Evolutionary conservation across 2,888 invertebrate genomes (phyloP), one percentile per base, ranked within the genome.

Genomic region (Orthosia gracilis): DNA sequence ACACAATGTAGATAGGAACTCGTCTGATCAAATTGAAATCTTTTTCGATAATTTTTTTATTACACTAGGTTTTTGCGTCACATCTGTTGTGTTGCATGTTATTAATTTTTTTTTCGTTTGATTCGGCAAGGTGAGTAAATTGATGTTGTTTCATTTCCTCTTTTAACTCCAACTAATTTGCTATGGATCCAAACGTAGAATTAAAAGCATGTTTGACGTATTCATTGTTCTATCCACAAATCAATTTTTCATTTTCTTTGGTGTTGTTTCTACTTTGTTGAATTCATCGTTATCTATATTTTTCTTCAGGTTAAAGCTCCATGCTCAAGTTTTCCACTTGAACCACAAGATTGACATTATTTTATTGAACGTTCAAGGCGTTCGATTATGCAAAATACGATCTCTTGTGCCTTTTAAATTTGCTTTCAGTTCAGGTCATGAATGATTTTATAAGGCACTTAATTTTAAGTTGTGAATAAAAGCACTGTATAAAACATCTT

Each of bases 1-100:
- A 82, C 83, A 80, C 87, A 85, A 82, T 86, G 89, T 90, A 90
- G 89, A 90, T 88, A 88, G 85, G 89, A 72, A 73, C 55, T 72
- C 74, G 68, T 82, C 52, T 40, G 65, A 78, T 64, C 67, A 69
- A 84, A 79, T 69, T 78, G 55, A 69, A 76, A 76, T 80, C 59
- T 83, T 77, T 76, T 80, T 67, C 47, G 71, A 74, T 68, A 63
- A 63, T 61, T 70, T 58, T 80, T 80, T 80, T 82, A 80, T 73
- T 72, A 59, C 58, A 72, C 62, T 80, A 71, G 72, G 80, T 73
- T 77, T 77, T 78, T 83, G 73, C 73, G 65, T 80, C 82, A 81
- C 76, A 80, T 47, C 50, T 84, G 58, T 79, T 82, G 70, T 78
- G 74, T 80, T 84, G 84, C 87, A 85, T 86, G 86, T 62, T 82